Base-by-base conservation (phyloP, 2,113 vertebrate species). In the Sylvilagus bachmani region DNA sequence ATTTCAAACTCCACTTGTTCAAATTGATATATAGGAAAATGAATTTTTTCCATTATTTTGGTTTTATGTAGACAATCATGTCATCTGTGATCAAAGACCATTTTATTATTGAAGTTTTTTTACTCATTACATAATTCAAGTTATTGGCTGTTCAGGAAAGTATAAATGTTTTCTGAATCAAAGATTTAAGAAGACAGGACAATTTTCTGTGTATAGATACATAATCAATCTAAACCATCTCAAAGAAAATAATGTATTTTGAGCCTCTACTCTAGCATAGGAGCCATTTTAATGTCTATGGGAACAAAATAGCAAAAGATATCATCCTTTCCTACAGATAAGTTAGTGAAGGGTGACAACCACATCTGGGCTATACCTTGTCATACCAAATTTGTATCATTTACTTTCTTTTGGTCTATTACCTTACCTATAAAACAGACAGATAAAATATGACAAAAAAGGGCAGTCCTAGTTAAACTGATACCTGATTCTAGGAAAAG, bases 221-320 rank as follows among this genome's bases (percentile, higher is more conserved):
- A n/a, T 61, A 61, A 49, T 73, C 24, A 64, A 33, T 81, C 36
- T 71, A 71, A 82, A 31, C 22, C 24, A 74, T 53, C 19, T 31
- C 55, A 66, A 75, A 83, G 67, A 74, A 66, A 74, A 73, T 82
- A 74, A 73, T 82, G 67, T 69, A 75, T 36, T 74, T 73, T 82
- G 89, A 73, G 44, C 66, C 6, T 62, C 77, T 82, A 27, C 6
- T 71, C 38, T 29, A 61, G 78, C 29, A 33, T 51, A 84, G 55
- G 53, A 61, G 51, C 16, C 55, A 73, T 21, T 27, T 21, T 77
- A 64, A 44, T 58, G 6, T 21, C 25, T 62, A 44, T 9, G 19
- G 44, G 36, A 75, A 38, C 9, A 49, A 33, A 82, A n/a, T 29
- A 13, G 10, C 33, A 81, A 61, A 81, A 74, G 67, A 27, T 21